These are phyloP conservation scores for Eriosoma lanigerum DNA, from an alignment of 1,140 invertebrate species.

Conservation along the genomic window DNA sequence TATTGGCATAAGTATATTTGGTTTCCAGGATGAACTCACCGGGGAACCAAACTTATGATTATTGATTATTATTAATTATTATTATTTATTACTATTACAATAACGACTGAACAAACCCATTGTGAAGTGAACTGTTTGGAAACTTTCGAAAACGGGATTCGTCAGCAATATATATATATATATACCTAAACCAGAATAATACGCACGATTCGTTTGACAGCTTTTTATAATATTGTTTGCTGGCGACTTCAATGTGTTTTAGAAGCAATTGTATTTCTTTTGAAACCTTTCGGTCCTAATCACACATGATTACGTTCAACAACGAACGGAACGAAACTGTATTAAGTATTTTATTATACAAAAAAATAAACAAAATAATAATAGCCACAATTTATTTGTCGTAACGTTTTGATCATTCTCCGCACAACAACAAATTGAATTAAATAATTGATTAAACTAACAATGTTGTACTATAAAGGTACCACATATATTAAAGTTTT, in stretches of 20 bases:
- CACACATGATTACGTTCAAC: constrained; percentile 26
- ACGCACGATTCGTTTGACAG: neutral
- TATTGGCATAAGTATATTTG: too few relatives aligned
- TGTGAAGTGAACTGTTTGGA: too few relatives aligned
- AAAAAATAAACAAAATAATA: neutral
- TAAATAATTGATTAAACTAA: neutral
- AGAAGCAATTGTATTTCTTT: constrained; percentile 21
- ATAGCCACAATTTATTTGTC: neutral
- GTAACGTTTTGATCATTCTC: neutral
- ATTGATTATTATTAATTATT: too few relatives aligned
- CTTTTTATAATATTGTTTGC: constrained; percentile 3
- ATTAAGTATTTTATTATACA: too few relatives aligned
- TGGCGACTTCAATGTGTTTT: neutral
- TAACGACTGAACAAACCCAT: too few relatives aligned
- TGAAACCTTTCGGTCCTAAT: constrained; percentile 22
- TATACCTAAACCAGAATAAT: neutral
- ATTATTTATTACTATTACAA: too few relatives aligned
- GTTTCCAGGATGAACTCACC: too few relatives aligned
- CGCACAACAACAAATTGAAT: neutral
- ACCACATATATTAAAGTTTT: too few relatives aligned
- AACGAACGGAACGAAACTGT: neutral
- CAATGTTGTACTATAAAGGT: too few relatives aligned
- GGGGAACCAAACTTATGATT: too few relatives aligned
- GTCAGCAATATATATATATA: neutral
- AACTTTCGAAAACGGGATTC: too few relatives aligned